Conservation (phyloP, 2,797 vertebrate genomes). For the Rhinogobio ventralis region DNA sequence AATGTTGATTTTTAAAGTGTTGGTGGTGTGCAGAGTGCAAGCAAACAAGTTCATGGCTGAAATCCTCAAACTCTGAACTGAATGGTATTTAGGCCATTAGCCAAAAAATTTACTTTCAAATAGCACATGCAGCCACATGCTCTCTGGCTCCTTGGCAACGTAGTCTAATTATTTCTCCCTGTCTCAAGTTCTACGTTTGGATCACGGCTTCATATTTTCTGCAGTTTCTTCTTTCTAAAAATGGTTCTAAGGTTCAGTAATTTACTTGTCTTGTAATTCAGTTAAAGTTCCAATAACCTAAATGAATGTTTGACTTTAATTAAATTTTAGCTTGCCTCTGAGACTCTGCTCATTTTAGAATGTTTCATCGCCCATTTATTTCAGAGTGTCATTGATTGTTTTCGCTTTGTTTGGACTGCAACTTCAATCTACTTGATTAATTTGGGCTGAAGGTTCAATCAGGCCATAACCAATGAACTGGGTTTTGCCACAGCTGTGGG, state of each 20-base stretch:
- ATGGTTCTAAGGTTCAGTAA: slow-evolving; percentile 35
- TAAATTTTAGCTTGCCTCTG: slow-evolving; percentile 18
- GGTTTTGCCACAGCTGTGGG: slow-evolving; percentile 13
- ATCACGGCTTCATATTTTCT: slow-evolving; percentile 12
- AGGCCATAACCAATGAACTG: slow-evolving; percentile 9
- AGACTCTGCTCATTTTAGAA: slow-evolving; percentile 24
- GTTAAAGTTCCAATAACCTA: slow-evolving; percentile 35
- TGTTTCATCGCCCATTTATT: slow-evolving; percentile 33
- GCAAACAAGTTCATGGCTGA: background rate
- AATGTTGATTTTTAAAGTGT: background rate
- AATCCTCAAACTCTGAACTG: background rate
- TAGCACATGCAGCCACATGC: background rate
- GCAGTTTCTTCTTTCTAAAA: slow-evolving; percentile 16
- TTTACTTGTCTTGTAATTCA: slow-evolving; percentile 19
- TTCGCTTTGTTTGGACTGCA: slow-evolving; percentile 13
- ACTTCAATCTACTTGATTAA: slow-evolving; percentile 25
- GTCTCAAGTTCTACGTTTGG: slow-evolving; percentile 2
- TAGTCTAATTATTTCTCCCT: background rate
- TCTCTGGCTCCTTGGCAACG: background rate
- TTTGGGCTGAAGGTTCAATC: slow-evolving; percentile 16
- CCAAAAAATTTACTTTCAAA: slow-evolving; percentile 17
- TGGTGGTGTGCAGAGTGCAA: background rate
- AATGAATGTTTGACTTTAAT: slow-evolving; percentile 28
- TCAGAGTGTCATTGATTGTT: slow-evolving; percentile 34
- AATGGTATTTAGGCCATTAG: background rate